These are phyloP conservation scores for Drosophila tripunctata DNA, from an alignment of 2,888 invertebrate genomes.

Conservation along the genomic window DNA sequence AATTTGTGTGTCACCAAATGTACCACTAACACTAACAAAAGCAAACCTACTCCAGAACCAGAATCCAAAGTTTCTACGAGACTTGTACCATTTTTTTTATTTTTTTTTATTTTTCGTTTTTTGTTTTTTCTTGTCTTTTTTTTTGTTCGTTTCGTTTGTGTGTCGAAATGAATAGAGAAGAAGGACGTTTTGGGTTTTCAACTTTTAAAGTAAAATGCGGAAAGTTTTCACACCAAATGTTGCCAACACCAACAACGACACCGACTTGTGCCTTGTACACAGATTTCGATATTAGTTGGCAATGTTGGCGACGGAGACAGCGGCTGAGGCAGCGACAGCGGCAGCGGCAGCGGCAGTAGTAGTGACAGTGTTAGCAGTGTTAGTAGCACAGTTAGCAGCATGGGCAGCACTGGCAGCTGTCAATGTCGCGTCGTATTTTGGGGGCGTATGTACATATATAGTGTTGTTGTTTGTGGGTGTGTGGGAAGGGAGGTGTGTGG, in stretches of 20 bases:
- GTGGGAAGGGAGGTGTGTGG: background rate
- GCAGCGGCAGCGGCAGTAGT: background rate
- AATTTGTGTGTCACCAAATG: conserved; percentile 71
- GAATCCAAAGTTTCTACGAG: conserved; percentile 45
- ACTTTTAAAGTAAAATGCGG: conserved; percentile 66
- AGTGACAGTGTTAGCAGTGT: conserved; percentile 6
- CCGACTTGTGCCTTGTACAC: conserved; percentile 51
- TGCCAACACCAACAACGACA: too few relatives aligned
- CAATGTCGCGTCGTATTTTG: conserved; percentile 26
- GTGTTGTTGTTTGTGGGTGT: background rate
- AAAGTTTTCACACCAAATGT: conserved; percentile 75
- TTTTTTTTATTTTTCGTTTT: conserved; percentile 31
- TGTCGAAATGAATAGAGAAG: conserved; percentile 54
- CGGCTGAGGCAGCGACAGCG: conserved; percentile 5
- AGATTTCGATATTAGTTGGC: conserved; percentile 68
- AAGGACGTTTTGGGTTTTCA: conserved; percentile 53
- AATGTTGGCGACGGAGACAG: conserved; percentile 36
- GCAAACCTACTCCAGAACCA: conserved; percentile 46
- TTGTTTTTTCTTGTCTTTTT: conserved; percentile 22
- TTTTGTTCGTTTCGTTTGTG: conserved; percentile 18
- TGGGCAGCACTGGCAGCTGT: conserved; percentile 46
- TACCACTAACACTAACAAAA: conserved; percentile 64
- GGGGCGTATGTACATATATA: too few relatives aligned
- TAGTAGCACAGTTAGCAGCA: background rate
- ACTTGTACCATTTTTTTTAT: conserved; percentile 37